Evolutionary conservation across 37 sponge, comb jelly and placozoan species (phyloP).

Genomic region (Bolinopsis microptera): DNA sequence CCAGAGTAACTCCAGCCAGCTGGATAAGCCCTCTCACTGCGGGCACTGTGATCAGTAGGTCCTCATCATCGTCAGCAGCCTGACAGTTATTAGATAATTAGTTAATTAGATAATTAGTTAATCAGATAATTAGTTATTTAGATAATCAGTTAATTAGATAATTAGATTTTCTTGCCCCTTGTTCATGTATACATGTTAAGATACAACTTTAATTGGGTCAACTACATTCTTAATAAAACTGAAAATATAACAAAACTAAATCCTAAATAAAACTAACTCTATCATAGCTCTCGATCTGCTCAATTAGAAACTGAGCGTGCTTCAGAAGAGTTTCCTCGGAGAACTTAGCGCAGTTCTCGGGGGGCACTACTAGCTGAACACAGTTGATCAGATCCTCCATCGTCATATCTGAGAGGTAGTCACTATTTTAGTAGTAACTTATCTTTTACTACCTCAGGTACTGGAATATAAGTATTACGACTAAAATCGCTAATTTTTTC

Average conservation of each 20-base stretch:
- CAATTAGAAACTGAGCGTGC: slow-evolving; percentile 89
- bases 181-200: no score
- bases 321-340: slow-evolving; percentile 82
- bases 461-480: no score
- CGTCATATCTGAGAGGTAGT: slow-evolving; percentile 24
- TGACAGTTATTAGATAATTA: neutral
- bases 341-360: slow-evolving; percentile 78
- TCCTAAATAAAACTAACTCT: slow-evolving; percentile 64
- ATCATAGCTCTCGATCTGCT: slow-evolving; percentile 93
- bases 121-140: no score
- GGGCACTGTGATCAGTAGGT: slow-evolving; percentile 17
- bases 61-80: slow-evolving; percentile 50
- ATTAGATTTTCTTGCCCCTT: no score
- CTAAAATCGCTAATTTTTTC: no score
- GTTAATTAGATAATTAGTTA: no score
- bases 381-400: slow-evolving; percentile 43
- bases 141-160: no score
- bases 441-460: no score
- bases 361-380: slow-evolving; percentile 71
- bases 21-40: slow-evolving; percentile 77
- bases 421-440: no score
- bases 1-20: slow-evolving; percentile 82
- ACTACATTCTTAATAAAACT: no score
- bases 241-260: neutral
- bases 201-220: no score